Evolutionary conservation across 2,888 invertebrate species (phyloP).

Genomic region (Bellardia bayeri): DNA sequence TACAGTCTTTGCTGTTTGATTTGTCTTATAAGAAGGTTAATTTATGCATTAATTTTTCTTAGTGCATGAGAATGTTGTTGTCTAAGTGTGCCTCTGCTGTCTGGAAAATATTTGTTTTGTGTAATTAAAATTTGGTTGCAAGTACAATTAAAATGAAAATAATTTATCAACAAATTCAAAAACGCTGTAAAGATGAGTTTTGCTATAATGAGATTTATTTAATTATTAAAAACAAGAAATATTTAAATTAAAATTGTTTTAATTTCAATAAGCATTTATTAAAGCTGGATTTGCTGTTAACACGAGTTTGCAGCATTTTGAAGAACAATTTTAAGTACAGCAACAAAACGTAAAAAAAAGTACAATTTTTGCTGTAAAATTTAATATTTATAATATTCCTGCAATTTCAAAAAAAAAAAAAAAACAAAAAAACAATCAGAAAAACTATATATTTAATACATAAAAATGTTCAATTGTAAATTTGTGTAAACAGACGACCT

Average conservation of each 20-base stretch:
- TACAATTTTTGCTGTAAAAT: not conserved
- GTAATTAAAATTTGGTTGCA: slow-evolving; percentile 68
- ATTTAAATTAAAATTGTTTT: slow-evolving; percentile 3
- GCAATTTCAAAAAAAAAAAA: no score
- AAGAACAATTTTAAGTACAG: no score
- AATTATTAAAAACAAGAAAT: slow-evolving; percentile 43
- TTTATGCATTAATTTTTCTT: slow-evolving; percentile 76
- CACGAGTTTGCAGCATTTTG: no score
- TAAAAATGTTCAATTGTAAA: slow-evolving; percentile 37
- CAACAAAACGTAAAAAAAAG: not conserved
- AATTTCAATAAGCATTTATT: not conserved
- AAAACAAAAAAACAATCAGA: no score
- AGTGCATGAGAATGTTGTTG: slow-evolving; percentile 28
- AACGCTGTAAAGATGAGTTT: slow-evolving; percentile 25
- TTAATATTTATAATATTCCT: no score
- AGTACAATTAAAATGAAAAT: slow-evolving; percentile 37
- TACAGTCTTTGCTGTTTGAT: slow-evolving; percentile 61
- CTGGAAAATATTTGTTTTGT: slow-evolving; percentile 68
- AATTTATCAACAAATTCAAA: not conserved
- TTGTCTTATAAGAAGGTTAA: slow-evolving; percentile 75
- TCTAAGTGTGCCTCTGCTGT: slow-evolving; percentile 6
- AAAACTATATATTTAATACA: not conserved
- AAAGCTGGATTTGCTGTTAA: no score
- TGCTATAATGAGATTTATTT: slow-evolving; percentile 60
- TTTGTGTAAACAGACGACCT: slow-evolving; percentile 68